Base-by-base conservation (phyloP, 2,113 vertebrate species). In the Hucho hucho region DNA sequence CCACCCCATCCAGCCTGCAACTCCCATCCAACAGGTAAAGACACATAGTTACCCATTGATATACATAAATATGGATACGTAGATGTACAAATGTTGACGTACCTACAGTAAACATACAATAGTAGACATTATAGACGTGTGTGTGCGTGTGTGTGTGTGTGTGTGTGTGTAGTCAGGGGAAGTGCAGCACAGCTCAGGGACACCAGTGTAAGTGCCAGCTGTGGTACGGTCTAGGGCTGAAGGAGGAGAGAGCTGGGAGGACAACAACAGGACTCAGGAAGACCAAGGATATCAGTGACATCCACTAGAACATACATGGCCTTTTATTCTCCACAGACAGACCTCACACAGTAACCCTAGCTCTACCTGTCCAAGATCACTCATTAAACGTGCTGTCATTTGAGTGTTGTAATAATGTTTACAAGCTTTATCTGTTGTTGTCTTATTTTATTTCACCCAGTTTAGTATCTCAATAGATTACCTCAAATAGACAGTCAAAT, bases 21-120 rank as follows among this genome's bases (percentile, higher is more conserved):
- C 49, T 69, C 18, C 64, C 24, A 70, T 74, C 67, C 22, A 64
- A 70, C 64, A 70, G 72, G 67, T 79, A 61, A 11, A 47, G 66
- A 32, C 14, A 25, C 49, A 18, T 16, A 56, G 53, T 18, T 56
- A 56, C 6, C 16, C 5, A 56, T 6, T 20, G 20, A 56, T 56
- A 56, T 56, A 20, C 14, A 56, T 56, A 20, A 16, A 56, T 56
- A 56, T 56, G 5, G 53, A 56, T 56, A 0, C 1, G 20, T 56
- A 56, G 53, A 56, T 56, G 53, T 4, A 1, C 20, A 20, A 20
- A 56, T 43, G 37, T 3, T 43, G 37, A 43, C 37, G 2, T 43
- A 43, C 37, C 16, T 25, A 9, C 24, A 28, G 64, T 16, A 28
- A 65, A 16, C 14, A 29, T 65, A 28, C 64, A 65, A 29, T 65